A percentile compares a stretch with the other conserved stretches of the same genome.
Conservation (phyloP, 37 sponge, comb jelly and placozoan genomes). For the Chondrilla cf. caribensis region DNA sequence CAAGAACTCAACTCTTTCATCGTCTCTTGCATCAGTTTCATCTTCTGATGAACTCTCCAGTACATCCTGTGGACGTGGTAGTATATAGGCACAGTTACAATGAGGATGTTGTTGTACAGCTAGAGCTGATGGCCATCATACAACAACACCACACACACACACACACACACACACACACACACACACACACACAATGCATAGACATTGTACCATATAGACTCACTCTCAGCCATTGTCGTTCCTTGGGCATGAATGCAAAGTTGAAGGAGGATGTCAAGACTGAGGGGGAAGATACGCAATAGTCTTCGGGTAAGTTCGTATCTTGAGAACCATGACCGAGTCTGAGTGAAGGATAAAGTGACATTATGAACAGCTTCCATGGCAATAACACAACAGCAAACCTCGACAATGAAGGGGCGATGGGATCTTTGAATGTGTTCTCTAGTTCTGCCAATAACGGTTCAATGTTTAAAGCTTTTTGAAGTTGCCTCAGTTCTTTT, state of each 20-base stretch:
- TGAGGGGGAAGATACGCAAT: neutral
- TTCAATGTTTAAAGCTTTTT: slow-evolving; percentile 55
- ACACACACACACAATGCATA: slow-evolving; percentile 4
- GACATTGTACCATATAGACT: too few relatives aligned
- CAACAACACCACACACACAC: neutral
- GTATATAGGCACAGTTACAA: neutral
- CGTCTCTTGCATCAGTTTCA: slow-evolving; percentile 17
- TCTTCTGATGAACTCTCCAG: slow-evolving; percentile 6
- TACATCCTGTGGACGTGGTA: neutral
- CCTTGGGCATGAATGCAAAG: slow-evolving; percentile 15
- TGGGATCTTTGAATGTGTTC: slow-evolving; percentile 1
- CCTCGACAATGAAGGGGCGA: neutral
- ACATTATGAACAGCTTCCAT: neutral
- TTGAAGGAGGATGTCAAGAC: neutral
- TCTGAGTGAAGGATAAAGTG: neutral
- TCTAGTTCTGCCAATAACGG: slow-evolving; percentile 60
- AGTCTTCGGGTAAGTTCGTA: neutral
- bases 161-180: slow-evolving; percentile 3
- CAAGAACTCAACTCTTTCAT: slow-evolving; percentile 46
- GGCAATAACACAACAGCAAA: neutral
- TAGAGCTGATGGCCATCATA: too few relatives aligned
- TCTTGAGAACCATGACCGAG: neutral
- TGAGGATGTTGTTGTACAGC: too few relatives aligned
- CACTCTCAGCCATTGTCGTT: neutral
- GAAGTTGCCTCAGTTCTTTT: slow-evolving; percentile 16